Evolutionary conservation across 2,888 invertebrate genomes (phyloP), one percentile per base, ranked within the genome.

Genomic region (Drosophila suboccidentalis): DNA sequence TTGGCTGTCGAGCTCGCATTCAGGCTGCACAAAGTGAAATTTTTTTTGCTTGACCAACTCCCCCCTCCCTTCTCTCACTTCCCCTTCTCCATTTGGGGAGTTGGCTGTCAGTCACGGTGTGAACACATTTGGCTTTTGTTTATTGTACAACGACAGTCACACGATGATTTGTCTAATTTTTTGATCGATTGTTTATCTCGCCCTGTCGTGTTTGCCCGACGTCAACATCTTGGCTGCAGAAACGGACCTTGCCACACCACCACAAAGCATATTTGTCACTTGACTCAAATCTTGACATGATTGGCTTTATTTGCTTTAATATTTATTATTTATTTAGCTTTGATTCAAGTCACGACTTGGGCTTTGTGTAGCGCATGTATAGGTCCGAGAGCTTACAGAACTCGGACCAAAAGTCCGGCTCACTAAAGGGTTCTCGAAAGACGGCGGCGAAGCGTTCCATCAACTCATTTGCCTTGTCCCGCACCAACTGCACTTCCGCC

Each of bases 71-170:
- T n/a, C 47, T 10, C 44, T 2, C 44, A 0, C 19, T 5, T 17
- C 13, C 26, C 15, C 11, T n/a, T 17, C 9, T 6, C 8, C 19
- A 4, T 46, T 44, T 68, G n/a, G n/a, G n/a, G n/a, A n/a, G n/a
- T n/a, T n/a, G 47, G 5, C 62, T n/a, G 59, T 26, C 71, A 60
- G 75, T 80, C 76, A 78, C 70, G 74, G 81, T 75, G 79, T 75
- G 75, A 87, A 89, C 78, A 76, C 88, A 80, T 81, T 87, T 84
- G 75, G 82, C 82, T 81, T 81, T 82, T 90, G 89, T 86, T 90
- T 85, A 75, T 77, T 78, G 75, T 77, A 64, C 62, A 55, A 60
- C 44, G 67, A 77, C 73, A 73, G 62, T 65, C 82, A 68, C 65
- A 71, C 71, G 75, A 85, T 71, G 80, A 90, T 85, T 89, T 88